phyloP scores from a whole-genome alignment of 1,140 invertebrate species.

The Camponotus vicinus region DNA sequence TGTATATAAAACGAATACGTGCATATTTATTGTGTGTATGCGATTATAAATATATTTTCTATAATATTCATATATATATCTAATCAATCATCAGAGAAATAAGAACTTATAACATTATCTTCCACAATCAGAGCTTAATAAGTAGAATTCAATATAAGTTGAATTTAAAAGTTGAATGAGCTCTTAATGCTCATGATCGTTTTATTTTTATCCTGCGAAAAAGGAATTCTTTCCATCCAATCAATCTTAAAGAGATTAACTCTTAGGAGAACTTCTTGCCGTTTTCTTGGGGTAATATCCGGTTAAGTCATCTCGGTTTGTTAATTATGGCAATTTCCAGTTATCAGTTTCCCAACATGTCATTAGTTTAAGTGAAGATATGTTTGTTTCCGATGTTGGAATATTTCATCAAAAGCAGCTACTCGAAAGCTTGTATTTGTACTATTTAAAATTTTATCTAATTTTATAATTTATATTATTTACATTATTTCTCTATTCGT shows the following conservation, averaged over 20 bases:
- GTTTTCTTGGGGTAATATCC: constrained; percentile 51
- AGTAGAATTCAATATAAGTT: constrained; percentile 59
- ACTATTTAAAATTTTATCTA: neutral
- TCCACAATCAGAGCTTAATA: constrained; percentile 48
- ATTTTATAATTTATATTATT: neutral
- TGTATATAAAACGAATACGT: neutral
- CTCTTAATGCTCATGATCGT: constrained; percentile 41
- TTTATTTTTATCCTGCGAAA: constrained; percentile 33
- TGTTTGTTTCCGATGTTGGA: constrained; percentile 16
- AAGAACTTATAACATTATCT: neutral
- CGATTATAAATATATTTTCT: neutral
- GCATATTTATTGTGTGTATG: neutral
- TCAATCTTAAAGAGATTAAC: constrained; percentile 62
- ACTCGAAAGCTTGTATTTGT: neutral
- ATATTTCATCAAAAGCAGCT: constrained; percentile 2
- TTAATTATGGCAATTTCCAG: constrained; percentile 51
- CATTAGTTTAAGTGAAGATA: constrained; percentile 25
- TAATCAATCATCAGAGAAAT: neutral
- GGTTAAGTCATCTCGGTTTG: constrained; percentile 41
- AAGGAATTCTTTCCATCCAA: constrained; percentile 53
- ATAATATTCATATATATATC: neutral
- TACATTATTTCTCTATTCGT: too few relatives aligned
- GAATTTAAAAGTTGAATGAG: constrained; percentile 58
- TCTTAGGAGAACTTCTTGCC: constrained; percentile 44
- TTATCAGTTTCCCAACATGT: constrained; percentile 27